Base-by-base conservation (phyloP, 2,888 invertebrate species). In the Parascotia fuliginaria region DNA sequence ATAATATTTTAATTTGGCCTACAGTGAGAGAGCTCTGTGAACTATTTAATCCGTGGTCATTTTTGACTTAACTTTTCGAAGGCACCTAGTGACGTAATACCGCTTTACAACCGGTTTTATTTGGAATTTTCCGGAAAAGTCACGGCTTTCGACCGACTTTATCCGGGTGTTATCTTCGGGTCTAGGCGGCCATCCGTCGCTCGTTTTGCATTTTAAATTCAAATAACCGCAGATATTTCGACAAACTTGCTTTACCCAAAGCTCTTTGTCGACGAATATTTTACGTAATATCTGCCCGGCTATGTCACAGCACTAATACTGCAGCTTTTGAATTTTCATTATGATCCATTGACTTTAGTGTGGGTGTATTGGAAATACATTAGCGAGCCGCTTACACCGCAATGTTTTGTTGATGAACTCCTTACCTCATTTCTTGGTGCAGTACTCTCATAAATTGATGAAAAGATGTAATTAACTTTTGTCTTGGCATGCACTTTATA, bases 191-290 rank as follows among this genome's bases (percentile, higher is more conserved):
- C 75, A 63, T 65, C 73, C 73, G 73, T 67, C 73, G 64, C 70
- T 64, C 70, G 75, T 63, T 70, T 75, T 68, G 65, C 73, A 83
- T 83, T 85, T 84, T 69, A 83, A 83, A 81, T 84, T 81, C 76
- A 78, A 81, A 81, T 79, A 75, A 66, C 73, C 69, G 60, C 75
- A 72, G 59, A 77, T 75, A 80, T 73, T 70, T 63, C 67, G 67
- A 65, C 65, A 59, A 77, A 76, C 71, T 79, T 73, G 38, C 45
- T 42, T 58, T 55, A 60, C 51, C 46, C 45, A 41, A 39, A 65
- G 58, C 62, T 68, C 73, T 73, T 76, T 77, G 73, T 70, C 65
- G 60, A 65, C 42, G 72, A 73, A 79, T 79, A 76, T 75, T 74
- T 77, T 70, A 69, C 70, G 69, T 75, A 75, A 78, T 77, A 77